Conservation (phyloP, 2,797 vertebrate species). For the Odontamblyopus lacepedii region DNA sequence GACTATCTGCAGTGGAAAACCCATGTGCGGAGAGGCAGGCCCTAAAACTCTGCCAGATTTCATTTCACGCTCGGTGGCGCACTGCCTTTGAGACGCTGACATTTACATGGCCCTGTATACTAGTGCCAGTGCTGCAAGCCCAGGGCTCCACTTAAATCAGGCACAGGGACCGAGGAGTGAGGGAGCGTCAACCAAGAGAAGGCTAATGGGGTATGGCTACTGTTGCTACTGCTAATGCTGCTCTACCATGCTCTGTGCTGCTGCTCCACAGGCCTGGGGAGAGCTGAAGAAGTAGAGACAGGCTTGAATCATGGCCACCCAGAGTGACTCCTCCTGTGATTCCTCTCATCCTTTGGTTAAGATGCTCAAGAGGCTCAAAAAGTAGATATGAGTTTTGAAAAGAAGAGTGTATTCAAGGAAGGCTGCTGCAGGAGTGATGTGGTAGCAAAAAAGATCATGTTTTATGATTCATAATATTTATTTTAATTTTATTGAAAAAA, state of each 20-base stretch:
- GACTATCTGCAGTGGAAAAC: slow-evolving; percentile 53
- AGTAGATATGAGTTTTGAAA: background rate
- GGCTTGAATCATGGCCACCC: background rate
- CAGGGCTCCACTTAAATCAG: slow-evolving; percentile 77
- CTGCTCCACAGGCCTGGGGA: background rate
- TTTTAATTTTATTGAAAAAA: background rate
- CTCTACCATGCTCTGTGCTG: background rate
- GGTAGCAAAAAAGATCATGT: background rate
- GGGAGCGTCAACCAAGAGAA: slow-evolving; percentile 48
- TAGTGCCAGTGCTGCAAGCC: slow-evolving; percentile 79
- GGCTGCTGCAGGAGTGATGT: background rate
- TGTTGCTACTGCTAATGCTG: slow-evolving; percentile 5
- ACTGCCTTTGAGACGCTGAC: slow-evolving; percentile 83
- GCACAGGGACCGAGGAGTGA: slow-evolving; percentile 70
- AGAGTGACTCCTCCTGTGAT: background rate
- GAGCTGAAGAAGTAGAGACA: slow-evolving; percentile 12
- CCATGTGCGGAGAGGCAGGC: slow-evolving; percentile 73
- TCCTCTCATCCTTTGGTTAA: background rate
- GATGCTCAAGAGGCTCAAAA: background rate
- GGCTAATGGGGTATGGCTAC: slow-evolving; percentile 37
- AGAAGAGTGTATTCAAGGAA: background rate
- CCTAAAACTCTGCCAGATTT: slow-evolving; percentile 87
- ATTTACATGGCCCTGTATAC: slow-evolving; percentile 80
- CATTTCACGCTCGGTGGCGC: slow-evolving; percentile 91
- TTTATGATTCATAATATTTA: no score